phyloP scores from a whole-genome alignment of 2,888 invertebrate species.

The Apoda limacodes region DNA sequence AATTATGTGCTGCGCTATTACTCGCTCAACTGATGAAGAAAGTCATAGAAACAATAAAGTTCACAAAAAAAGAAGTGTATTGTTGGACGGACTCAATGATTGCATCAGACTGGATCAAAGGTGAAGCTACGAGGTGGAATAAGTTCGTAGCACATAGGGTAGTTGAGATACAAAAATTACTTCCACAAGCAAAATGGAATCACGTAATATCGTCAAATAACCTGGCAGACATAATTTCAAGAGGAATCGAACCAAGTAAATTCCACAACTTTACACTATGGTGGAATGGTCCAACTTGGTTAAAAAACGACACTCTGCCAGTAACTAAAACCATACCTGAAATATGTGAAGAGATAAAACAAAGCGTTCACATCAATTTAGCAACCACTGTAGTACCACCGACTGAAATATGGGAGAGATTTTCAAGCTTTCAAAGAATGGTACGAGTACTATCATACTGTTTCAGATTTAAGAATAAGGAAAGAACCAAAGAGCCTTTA shows the following conservation, averaged over 20 bases:
- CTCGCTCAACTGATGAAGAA: constrained; percentile 16
- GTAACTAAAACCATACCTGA: too few relatives aligned
- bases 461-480: too few relatives aligned
- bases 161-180: constrained; percentile 17
- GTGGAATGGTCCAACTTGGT: constrained; percentile 16
- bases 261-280: constrained; percentile 10
- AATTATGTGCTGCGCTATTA: constrained; percentile 2
- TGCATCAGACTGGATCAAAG: too few relatives aligned
- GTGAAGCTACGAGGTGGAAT: constrained; percentile 20
- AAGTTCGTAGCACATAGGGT: constrained; percentile 17
- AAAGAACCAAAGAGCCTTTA: too few relatives aligned
- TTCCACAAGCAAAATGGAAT: constrained; percentile 9
- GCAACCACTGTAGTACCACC: too few relatives aligned
- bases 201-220: constrained; percentile 10
- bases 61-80: constrained; percentile 11
- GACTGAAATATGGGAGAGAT: too few relatives aligned
- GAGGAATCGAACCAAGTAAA: constrained; percentile 8
- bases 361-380: too few relatives aligned
- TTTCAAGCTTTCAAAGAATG: too few relatives aligned
- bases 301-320: constrained; percentile 9
- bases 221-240: constrained; percentile 12
- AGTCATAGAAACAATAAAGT: constrained; percentile 17
- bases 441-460: too few relatives aligned
- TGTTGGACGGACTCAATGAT: constrained; percentile 16
- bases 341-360: too few relatives aligned